A percentile compares a stretch with the other conserved stretches of the same genome.
phyloP scores from a whole-genome alignment of 2,113 vertebrate genomes.

The Pteronura brasiliensis region DNA sequence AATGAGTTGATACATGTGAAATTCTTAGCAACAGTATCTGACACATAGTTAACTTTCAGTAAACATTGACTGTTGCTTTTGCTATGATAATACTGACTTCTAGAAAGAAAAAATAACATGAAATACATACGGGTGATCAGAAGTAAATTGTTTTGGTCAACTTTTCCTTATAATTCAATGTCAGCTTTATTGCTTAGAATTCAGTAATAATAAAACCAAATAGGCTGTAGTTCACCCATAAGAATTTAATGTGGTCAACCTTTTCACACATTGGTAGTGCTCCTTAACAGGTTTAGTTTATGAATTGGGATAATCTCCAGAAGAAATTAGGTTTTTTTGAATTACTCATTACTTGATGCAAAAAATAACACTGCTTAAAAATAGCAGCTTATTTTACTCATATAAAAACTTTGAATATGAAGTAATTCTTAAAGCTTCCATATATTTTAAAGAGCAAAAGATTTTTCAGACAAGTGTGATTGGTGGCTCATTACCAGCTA shows the following conservation, averaged over 20 bases:
- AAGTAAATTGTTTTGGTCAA: neutral
- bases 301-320: neutral
- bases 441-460: conserved; percentile 28
- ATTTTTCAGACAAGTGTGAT: neutral
- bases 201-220: neutral
- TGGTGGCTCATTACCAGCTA: conserved; percentile 19
- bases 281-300: conserved; percentile 21
- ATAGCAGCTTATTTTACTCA: neutral
- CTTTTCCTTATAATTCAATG: neutral
- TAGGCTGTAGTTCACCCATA: neutral
- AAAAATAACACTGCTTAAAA: neutral
- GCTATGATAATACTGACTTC: neutral
- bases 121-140: neutral
- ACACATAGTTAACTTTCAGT: neutral
- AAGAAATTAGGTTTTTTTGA: neutral
- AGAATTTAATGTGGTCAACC: neutral
- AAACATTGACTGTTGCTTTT: neutral
- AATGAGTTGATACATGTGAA: neutral
- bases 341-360: neutral
- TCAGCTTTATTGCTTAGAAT: neutral
- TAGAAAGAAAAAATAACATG: neutral
- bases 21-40: neutral
- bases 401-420: neutral
- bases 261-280: neutral
- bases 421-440: neutral